Conservation (phyloP, 1,140 invertebrate genomes). For the Drosophila lacteicornis region DNA sequence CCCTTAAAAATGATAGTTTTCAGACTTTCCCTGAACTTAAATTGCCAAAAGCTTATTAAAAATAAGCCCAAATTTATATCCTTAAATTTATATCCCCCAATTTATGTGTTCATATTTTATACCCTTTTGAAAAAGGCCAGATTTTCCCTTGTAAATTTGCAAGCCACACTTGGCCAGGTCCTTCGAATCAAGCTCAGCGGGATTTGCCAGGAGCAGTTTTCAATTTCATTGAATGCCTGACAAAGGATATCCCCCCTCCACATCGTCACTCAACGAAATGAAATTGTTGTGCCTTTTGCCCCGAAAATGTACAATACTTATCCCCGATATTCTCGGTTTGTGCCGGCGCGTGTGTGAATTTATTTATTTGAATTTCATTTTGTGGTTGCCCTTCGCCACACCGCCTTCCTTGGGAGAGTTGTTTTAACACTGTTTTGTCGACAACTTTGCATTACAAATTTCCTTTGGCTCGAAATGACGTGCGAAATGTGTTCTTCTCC, state of each 20-base stretch:
- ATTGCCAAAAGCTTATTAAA: not conserved
- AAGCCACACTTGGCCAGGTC: not conserved
- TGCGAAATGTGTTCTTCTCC: slow-evolving; percentile 52
- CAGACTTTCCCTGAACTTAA: no score
- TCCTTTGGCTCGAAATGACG: slow-evolving; percentile 57
- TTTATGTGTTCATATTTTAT: not conserved
- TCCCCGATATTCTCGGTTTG: slow-evolving; percentile 23
- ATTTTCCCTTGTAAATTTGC: not conserved
- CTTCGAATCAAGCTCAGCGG: slow-evolving; percentile 3
- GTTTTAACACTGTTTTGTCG: slow-evolving; percentile 65
- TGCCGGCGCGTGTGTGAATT: slow-evolving; percentile 63
- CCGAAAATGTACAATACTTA: slow-evolving; percentile 44
- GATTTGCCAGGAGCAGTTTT: slow-evolving; percentile 55
- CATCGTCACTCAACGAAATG: slow-evolving; percentile 40
- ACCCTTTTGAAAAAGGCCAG: not conserved
- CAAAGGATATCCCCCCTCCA: slow-evolving; percentile 11
- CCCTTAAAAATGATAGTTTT: not conserved
- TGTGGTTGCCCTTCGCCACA: slow-evolving; percentile 48
- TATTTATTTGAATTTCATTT: slow-evolving; percentile 82
- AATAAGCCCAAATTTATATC: not conserved
- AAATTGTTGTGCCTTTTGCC: slow-evolving; percentile 71
- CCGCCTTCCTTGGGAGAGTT: slow-evolving; percentile 15
- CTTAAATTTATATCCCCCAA: not conserved
- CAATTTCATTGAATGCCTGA: slow-evolving; percentile 63
- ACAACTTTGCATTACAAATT: slow-evolving; percentile 79